Evolutionary conservation across 2,113 vertebrate species (phyloP).

Genomic region (Plectropomus leopardus): DNA sequence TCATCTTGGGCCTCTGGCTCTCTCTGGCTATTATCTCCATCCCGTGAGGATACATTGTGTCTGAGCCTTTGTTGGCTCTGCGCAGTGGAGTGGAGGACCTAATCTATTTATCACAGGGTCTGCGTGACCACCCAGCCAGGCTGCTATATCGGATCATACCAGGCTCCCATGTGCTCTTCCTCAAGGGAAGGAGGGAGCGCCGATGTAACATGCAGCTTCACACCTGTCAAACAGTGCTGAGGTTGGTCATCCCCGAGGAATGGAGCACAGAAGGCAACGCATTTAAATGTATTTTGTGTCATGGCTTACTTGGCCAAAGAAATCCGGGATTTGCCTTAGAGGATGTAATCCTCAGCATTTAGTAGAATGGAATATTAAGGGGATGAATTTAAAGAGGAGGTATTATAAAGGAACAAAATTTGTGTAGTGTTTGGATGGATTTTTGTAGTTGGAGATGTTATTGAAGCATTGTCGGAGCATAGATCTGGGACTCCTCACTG

Average conservation of each 20-base stretch:
- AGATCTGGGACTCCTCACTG: conserved; percentile 49
- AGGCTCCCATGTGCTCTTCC: conserved; percentile 66
- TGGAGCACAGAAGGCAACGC: conserved; percentile 42
- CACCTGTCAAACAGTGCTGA: conserved; percentile 78
- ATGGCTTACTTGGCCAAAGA: conserved; percentile 29
- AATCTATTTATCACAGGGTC: conserved; percentile 85
- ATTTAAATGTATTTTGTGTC: conserved; percentile 64
- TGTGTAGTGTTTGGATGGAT: conserved; percentile 25
- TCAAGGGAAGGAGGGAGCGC: conserved; percentile 64
- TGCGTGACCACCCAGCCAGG: conserved; percentile 78
- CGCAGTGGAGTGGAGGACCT: conserved; percentile 77
- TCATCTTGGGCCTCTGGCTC: conserved; percentile 76
- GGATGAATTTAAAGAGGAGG: conserved; percentile 20
- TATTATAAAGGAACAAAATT: conserved; percentile 12
- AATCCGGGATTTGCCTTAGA: conserved; percentile 10
- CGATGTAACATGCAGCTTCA: conserved; percentile 75
- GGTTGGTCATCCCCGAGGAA: conserved; percentile 65
- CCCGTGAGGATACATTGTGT: conserved; percentile 80
- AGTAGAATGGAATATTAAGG: not conserved
- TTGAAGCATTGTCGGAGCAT: conserved; percentile 55
- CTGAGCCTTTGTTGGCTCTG: conserved; percentile 79
- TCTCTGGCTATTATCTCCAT: conserved; percentile 80
- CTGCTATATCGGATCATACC: conserved; percentile 78
- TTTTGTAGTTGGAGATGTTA: conserved; percentile 50
- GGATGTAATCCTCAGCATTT: conserved; percentile 44